Evolutionary conservation across 2,113 vertebrate genomes (phyloP).

Genomic region (Garra rufa): DNA sequence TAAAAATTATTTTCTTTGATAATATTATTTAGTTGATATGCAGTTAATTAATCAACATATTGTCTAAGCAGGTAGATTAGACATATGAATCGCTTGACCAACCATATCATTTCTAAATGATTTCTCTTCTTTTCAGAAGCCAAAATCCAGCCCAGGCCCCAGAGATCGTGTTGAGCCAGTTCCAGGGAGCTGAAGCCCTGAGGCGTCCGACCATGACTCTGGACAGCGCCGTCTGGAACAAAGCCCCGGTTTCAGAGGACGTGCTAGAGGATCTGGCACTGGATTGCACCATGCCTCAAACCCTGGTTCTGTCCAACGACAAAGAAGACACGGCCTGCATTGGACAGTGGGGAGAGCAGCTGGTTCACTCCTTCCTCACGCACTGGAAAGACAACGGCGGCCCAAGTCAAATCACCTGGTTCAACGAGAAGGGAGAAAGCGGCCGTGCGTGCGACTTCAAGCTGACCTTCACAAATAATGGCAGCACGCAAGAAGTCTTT

Average conservation of each 20-base stretch:
- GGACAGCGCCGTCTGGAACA: slow-evolving; percentile 70
- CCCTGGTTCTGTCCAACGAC: slow-evolving; percentile 67
- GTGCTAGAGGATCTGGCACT: slow-evolving; percentile 75
- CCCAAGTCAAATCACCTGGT: slow-evolving; percentile 71
- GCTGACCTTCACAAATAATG: slow-evolving; percentile 61
- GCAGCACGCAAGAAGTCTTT: slow-evolving; percentile 52
- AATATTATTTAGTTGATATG: too few species aligned
- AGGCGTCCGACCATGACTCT: slow-evolving; percentile 67
- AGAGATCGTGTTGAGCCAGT: slow-evolving; percentile 58
- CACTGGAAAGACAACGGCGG: slow-evolving; percentile 70
- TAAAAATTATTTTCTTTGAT: too few species aligned
- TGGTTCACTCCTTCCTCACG: slow-evolving; percentile 77
- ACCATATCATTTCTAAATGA: not conserved
- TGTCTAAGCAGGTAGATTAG: too few species aligned
- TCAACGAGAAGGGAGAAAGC: slow-evolving; percentile 74
- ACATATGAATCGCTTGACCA: not conserved
- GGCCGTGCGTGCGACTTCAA: slow-evolving; percentile 79
- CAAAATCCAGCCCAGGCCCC: slow-evolving; percentile 50
- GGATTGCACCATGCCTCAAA: slow-evolving; percentile 61
- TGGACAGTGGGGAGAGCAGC: slow-evolving; percentile 78
- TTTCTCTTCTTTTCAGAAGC: slow-evolving; percentile 37
- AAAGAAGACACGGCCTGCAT: slow-evolving; percentile 60
- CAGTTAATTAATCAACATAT: too few species aligned
- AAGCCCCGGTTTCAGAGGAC: slow-evolving; percentile 50
- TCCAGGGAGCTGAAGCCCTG: slow-evolving; percentile 65